Conservation (phyloP, 1,140 invertebrate species). For the Drosophila setifemur region DNA sequence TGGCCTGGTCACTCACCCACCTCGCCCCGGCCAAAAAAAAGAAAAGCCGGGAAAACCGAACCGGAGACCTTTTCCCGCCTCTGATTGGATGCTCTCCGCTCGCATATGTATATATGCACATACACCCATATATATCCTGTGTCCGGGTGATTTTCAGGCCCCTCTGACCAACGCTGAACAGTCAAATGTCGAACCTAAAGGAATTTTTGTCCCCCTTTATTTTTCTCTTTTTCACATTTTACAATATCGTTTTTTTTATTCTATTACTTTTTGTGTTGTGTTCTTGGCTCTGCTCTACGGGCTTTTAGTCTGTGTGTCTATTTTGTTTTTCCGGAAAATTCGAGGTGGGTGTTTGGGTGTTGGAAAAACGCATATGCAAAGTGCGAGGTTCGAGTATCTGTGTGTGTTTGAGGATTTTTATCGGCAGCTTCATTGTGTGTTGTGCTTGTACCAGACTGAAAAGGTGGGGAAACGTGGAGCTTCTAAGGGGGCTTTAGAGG, state of each 20-base stretch:
- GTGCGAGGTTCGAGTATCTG: constrained; percentile 19
- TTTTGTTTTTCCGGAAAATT: constrained; percentile 9
- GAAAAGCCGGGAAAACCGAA: constrained; percentile 17
- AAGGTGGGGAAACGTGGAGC: too few species aligned
- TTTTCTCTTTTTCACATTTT: not conserved
- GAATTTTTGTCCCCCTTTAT: constrained; percentile 39
- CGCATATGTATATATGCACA: constrained; percentile 4
- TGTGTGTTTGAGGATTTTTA: constrained; percentile 55
- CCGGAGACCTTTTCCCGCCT: constrained; percentile 34
- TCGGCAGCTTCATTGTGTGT: constrained; percentile 66
- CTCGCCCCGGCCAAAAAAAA: too few species aligned
- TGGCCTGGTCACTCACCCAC: constrained; percentile 34
- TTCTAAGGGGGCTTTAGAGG: too few species aligned
- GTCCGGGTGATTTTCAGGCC: constrained; percentile 39
- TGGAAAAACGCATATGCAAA: constrained; percentile 68
- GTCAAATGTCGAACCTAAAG: constrained; percentile 73
- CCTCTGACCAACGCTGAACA: constrained; percentile 46
- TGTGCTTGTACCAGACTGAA: constrained; percentile 25
- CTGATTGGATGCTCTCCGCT: constrained; percentile 36
- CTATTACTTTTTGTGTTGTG: constrained; percentile 2
- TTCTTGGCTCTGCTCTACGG: too few species aligned
- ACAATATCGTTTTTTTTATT: constrained; percentile 11
- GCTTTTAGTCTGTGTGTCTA: not conserved
- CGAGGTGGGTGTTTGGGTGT: constrained; percentile 11
- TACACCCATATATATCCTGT: not conserved